Conservation (phyloP, 2,888 invertebrate genomes). For the Archips xylosteana region DNA sequence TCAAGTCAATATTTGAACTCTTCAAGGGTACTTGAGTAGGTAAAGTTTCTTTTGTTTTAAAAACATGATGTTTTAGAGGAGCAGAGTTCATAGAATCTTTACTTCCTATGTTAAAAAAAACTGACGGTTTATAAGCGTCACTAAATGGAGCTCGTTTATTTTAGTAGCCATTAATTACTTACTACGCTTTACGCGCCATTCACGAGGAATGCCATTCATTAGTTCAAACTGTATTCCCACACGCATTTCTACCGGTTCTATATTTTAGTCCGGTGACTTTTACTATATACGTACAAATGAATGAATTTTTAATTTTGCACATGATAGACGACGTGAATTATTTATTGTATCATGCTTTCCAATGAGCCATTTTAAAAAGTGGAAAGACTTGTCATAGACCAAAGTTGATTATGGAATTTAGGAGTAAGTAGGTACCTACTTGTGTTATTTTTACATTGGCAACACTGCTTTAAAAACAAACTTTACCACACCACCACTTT, state of each 20-base stretch:
- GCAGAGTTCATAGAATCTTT: too few species aligned
- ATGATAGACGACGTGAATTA: not conserved
- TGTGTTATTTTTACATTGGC: not conserved
- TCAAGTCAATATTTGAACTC: constrained; percentile 2
- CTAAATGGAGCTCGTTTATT: constrained; percentile 8
- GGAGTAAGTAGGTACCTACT: too few species aligned
- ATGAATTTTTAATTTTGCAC: not conserved
- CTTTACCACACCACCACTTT: too few species aligned
- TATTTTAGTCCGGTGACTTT: constrained; percentile 1
- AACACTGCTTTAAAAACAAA: not conserved
- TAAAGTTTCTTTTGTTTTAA: too few species aligned
- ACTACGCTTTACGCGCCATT: constrained; percentile 26
- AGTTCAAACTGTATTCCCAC: constrained; percentile 6
- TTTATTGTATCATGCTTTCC: not conserved
- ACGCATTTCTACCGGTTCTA: constrained; percentile 6
- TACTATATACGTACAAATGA: not conserved
- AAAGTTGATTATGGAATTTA: not conserved
- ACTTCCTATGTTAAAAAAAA: not conserved
- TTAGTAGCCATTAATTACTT: constrained; percentile 24
- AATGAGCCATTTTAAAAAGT: not conserved
- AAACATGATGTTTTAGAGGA: too few species aligned
- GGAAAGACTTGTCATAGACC: not conserved
- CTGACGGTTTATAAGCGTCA: not conserved
- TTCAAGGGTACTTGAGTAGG: not conserved
- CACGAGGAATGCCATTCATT: constrained; percentile 23